These are phyloP conservation scores for Platysternon megacephalum DNA, from an alignment of 2,113 vertebrate species.

Conservation along the genomic window DNA sequence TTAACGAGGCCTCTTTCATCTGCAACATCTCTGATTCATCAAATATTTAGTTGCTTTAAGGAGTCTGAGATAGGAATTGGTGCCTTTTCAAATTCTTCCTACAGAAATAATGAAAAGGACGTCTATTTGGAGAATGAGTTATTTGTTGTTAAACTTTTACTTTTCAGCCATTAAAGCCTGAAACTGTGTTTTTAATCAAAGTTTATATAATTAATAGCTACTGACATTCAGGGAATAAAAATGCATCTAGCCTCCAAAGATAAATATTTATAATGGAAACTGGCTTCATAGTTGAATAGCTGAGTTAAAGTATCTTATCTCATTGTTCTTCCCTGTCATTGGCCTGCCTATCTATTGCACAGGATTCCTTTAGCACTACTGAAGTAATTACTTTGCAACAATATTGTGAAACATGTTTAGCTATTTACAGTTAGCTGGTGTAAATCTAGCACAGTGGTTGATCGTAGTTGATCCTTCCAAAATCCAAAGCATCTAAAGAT, in stretches of 20 bases:
- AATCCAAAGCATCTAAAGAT: not conserved
- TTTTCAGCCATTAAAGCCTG: slow-evolving; percentile 13
- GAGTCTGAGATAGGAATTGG: not conserved
- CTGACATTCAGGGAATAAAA: slow-evolving; percentile 35
- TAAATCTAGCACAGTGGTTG: not conserved
- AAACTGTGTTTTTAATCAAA: slow-evolving; percentile 33
- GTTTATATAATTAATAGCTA: slow-evolving; percentile 48
- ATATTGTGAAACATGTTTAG: not conserved
- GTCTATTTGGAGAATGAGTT: slow-evolving; percentile 4
- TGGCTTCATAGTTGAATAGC: not conserved
- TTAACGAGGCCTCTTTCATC: not conserved
- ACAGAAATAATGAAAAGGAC: slow-evolving; percentile 36
- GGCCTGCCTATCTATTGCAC: not conserved
- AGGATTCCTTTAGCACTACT: not conserved
- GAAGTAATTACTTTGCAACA: not conserved
- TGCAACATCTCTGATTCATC: not conserved
- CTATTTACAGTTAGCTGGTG: not conserved
- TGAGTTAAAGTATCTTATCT: slow-evolving; percentile 38
- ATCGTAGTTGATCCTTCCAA: not conserved
- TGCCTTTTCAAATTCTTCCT: slow-evolving; percentile 42
- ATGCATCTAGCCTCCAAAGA: not conserved
- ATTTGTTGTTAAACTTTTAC: slow-evolving; percentile 50
- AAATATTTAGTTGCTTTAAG: rapidly evolving
- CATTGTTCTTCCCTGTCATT: not conserved
- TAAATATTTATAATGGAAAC: slow-evolving; percentile 49